Evolutionary conservation across 2,113 vertebrate species (phyloP).

Genomic region (Burhinus bistriatus): DNA sequence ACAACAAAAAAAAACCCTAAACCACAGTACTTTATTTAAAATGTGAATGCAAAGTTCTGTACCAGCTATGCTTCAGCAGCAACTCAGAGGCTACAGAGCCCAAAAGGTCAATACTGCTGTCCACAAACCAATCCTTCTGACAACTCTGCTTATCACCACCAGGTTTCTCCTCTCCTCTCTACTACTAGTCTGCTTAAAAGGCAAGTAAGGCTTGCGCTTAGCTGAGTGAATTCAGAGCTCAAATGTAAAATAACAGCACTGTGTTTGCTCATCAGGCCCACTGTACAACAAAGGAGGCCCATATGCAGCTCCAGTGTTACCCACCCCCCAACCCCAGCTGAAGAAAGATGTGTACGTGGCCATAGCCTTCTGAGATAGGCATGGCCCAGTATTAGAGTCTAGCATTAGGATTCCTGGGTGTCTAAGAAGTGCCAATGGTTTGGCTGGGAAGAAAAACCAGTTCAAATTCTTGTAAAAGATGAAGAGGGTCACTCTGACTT

Average conservation of each 20-base stretch:
- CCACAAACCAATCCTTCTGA: not conserved
- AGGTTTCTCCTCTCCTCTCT: not conserved
- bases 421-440: not conserved
- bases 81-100: not conserved
- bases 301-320: not conserved
- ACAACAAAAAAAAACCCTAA: not conserved
- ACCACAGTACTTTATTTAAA: not conserved
- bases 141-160: not conserved
- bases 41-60: not conserved
- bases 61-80: not conserved
- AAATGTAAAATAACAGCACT: not conserved
- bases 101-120: not conserved
- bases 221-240: not conserved
- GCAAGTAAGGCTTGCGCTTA: not conserved
- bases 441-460: not conserved
- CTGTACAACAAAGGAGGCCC: fast-evolving
- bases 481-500: not conserved
- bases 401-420: not conserved
- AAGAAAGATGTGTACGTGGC: fast-evolving
- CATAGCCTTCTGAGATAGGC: not conserved
- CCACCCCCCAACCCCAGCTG: not conserved
- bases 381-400: not conserved
- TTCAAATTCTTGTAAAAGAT: not conserved
- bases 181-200: not conserved
- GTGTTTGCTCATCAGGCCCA: not conserved